These are phyloP conservation scores for Tetranychus piercei DNA, from an alignment of 2,888 invertebrate genomes.

Conservation along the genomic window DNA sequence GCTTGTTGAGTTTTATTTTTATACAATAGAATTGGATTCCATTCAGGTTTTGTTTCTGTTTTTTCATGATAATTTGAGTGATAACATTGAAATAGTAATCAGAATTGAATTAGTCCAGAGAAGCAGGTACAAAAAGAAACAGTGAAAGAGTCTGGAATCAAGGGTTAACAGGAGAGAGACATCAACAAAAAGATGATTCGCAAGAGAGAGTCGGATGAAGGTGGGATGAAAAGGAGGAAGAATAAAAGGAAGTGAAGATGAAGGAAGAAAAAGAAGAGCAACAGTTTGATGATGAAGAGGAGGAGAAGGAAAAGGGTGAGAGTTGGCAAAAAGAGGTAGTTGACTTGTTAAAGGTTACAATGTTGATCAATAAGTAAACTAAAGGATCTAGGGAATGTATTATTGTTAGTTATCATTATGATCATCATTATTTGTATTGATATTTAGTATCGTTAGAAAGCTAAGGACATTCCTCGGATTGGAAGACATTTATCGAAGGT, in stretches of 20 bases:
- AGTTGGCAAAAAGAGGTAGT: not conserved
- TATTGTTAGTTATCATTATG: not conserved
- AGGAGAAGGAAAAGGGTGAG: not conserved
- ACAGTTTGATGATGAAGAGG: not conserved
- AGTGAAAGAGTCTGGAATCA: not conserved
- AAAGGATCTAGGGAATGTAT: not conserved
- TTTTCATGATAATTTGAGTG: not conserved
- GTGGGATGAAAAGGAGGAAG: not conserved
- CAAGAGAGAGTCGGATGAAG: not conserved
- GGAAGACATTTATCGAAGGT: constrained; percentile 1
- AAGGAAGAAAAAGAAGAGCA: not conserved
- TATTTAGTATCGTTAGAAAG: not conserved
- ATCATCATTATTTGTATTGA: not conserved
- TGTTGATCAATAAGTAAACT: not conserved
- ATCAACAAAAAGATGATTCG: not conserved
- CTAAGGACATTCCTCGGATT: not conserved
- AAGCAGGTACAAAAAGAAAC: not conserved
- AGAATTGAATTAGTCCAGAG: not conserved
- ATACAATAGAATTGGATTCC: not conserved
- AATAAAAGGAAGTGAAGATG: not conserved
- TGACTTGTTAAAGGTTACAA: not conserved
- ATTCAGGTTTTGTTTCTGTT: not conserved
- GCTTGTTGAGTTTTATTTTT: not conserved
- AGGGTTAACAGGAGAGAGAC: not conserved
- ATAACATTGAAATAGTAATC: not conserved